These are phyloP conservation scores for Anguilla pacifica DNA, from an alignment of 2,797 vertebrate genomes.

Conservation along the genomic window DNA sequence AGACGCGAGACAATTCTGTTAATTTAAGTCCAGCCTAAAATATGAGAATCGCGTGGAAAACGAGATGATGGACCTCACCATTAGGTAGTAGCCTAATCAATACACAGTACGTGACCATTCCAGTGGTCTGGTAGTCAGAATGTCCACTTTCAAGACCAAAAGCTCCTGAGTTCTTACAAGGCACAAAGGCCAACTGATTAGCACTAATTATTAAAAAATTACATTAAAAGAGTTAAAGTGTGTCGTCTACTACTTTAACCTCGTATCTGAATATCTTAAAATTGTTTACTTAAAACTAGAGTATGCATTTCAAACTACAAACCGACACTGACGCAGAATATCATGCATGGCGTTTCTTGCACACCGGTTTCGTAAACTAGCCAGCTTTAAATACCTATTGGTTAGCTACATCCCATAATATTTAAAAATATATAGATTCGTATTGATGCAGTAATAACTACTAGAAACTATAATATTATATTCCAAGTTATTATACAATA, in stretches of 20 bases:
- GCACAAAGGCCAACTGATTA: background rate
- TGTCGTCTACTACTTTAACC: too few species aligned
- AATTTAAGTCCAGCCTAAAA: background rate
- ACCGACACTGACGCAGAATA: background rate
- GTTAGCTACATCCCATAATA: too few species aligned
- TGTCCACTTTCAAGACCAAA: background rate
- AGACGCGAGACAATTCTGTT: background rate
- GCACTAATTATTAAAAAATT: background rate
- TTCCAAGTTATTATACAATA: background rate
- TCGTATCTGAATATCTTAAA: background rate
- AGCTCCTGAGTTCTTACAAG: background rate
- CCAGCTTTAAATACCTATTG: too few species aligned
- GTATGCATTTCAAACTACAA: background rate
- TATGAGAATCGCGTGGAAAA: background rate
- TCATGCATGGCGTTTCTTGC: too few species aligned
- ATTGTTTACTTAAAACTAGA: background rate
- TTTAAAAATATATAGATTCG: too few species aligned
- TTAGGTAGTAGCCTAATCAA: background rate
- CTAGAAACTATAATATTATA: background rate
- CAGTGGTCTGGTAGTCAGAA: background rate
- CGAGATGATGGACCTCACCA: background rate
- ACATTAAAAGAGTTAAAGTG: background rate
- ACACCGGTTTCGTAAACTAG: too few species aligned
- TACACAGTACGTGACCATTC: background rate
- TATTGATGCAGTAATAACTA: background rate